Conservation (phyloP, 2,797 vertebrate species). For the Channa striata region DNA sequence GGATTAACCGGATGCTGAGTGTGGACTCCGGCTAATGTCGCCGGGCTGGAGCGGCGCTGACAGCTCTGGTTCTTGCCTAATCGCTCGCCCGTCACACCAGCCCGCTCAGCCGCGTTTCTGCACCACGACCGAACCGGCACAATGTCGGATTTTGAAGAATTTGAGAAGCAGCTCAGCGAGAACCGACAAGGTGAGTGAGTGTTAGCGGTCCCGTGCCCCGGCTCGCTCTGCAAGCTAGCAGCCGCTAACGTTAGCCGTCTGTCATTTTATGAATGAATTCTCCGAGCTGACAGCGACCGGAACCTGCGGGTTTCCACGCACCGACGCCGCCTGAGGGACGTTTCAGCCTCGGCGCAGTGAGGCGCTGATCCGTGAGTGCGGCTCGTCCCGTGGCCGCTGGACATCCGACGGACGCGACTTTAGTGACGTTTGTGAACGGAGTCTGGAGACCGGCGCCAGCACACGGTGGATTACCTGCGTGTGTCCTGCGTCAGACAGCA, state of each 20-base stretch:
- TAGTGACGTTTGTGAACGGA: neutral
- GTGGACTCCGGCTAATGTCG: neutral
- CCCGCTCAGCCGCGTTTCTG: neutral
- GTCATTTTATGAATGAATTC: slow-evolving; percentile 50
- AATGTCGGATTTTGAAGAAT: slow-evolving; percentile 86
- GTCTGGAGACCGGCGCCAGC: neutral
- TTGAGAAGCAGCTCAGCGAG: slow-evolving; percentile 84
- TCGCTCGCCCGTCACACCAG: neutral
- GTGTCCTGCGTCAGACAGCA: neutral
- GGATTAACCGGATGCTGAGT: slow-evolving; percentile 1
- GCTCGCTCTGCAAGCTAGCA: slow-evolving; percentile 45
- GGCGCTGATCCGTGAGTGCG: too few relatives aligned
- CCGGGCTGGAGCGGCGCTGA: slow-evolving; percentile 39
- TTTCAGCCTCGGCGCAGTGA: too few relatives aligned
- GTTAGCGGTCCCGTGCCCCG: slow-evolving; percentile 5
- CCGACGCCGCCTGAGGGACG: slow-evolving; percentile 18
- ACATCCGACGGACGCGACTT: neutral
- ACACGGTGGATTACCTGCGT: neutral
- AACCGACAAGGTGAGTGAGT: slow-evolving; percentile 81
- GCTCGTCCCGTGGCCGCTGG: neutral
- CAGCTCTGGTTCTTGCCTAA: neutral
- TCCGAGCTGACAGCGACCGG: slow-evolving; percentile 19
- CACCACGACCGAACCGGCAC: neutral
- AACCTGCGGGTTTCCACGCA: neutral
- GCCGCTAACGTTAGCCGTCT: slow-evolving; percentile 23